These are phyloP conservation scores for Scaptomyza pallida DNA, from an alignment of 1,140 invertebrate genomes.

Conservation along the genomic window DNA sequence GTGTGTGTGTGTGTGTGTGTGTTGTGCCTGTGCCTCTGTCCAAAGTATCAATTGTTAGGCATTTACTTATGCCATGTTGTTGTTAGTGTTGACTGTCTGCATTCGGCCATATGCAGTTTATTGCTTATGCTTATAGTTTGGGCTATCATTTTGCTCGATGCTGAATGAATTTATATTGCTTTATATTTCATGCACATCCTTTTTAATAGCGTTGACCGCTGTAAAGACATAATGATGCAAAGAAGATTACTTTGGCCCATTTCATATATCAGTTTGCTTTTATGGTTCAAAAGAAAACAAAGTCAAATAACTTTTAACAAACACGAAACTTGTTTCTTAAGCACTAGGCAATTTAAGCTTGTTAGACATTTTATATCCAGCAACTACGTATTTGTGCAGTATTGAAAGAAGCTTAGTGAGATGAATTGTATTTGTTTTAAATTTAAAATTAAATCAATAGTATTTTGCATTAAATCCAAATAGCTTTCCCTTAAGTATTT, in stretches of 20 bases:
- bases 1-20: no score
- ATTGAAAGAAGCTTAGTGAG: no score
- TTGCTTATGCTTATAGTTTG: conserved; percentile 73
- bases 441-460: no score
- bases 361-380: no score
- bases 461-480: no score
- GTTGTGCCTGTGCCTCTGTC: conserved; percentile 38
- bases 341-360: no score
- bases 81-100: conserved; percentile 54
- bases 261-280: conserved; percentile 31
- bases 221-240: background rate
- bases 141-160: conserved; percentile 27
- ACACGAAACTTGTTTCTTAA: background rate
- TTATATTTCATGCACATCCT: conserved; percentile 56
- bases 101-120: conserved; percentile 65
- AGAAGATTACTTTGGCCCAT: conserved; percentile 25
- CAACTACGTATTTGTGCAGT: no score
- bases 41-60: conserved; percentile 76
- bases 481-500: background rate
- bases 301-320: conserved; percentile 28
- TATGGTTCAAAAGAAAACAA: conserved; percentile 28
- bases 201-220: conserved; percentile 31
- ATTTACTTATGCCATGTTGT: conserved; percentile 72
- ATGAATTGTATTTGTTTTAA: no score
- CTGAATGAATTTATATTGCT: conserved; percentile 79